A percentile compares a stretch with the other conserved stretches of the same genome.
Evolutionary conservation across 2,888 invertebrate species (phyloP).

Genomic region (Eupithecia subfuscata): DNA sequence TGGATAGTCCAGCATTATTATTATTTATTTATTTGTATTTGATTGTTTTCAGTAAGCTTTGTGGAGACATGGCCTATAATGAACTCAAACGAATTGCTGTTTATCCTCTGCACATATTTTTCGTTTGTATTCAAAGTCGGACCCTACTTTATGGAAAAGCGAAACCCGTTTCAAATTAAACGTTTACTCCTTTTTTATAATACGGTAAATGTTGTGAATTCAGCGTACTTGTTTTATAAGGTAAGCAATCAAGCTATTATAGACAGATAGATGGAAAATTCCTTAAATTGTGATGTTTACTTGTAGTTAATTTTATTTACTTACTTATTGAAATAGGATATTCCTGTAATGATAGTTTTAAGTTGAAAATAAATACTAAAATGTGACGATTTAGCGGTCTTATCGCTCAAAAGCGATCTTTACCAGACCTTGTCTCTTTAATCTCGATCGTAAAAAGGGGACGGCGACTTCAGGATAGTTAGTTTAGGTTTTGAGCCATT

Average conservation of each 20-base stretch:
- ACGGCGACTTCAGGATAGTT: background rate
- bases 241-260: slow-evolving; percentile 57
- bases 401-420: too few relatives aligned
- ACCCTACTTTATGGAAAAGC: slow-evolving; percentile 86
- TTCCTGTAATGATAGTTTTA: too few relatives aligned
- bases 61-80: slow-evolving; percentile 88
- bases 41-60: slow-evolving; percentile 81
- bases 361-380: too few relatives aligned
- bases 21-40: background rate
- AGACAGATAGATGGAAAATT: too few relatives aligned
- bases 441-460: background rate
- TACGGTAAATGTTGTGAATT: slow-evolving; percentile 84
- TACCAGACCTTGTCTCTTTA: background rate
- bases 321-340: too few relatives aligned
- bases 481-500: background rate
- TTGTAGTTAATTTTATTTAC: too few relatives aligned
- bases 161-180: slow-evolving; percentile 84
- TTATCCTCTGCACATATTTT: slow-evolving; percentile 84
- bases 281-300: too few relatives aligned
- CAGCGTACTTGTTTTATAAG: slow-evolving; percentile 78
- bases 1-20: too few relatives aligned
- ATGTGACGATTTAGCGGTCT: too few relatives aligned
- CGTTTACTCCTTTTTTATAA: slow-evolving; percentile 86
- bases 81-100: slow-evolving; percentile 84
- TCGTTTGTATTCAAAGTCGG: slow-evolving; percentile 86